Evolutionary conservation across 2,113 vertebrate genomes (phyloP).

Genomic region (Sceloporus undulatus): DNA sequence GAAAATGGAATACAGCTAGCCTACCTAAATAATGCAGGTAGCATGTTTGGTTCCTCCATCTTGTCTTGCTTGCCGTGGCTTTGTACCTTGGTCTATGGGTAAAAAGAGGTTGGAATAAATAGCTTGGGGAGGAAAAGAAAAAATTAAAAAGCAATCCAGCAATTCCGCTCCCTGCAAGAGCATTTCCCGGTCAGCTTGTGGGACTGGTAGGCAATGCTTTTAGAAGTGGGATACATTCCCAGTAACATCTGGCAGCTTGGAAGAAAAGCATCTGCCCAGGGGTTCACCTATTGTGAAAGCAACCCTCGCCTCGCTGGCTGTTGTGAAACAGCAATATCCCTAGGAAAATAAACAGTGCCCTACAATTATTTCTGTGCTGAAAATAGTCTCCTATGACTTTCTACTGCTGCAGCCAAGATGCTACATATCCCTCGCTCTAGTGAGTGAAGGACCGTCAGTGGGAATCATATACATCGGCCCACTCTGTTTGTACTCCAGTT

Average conservation of each 20-base stretch:
- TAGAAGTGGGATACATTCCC: neutral
- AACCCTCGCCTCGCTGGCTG: neutral
- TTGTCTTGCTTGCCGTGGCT: neutral
- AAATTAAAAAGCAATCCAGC: neutral
- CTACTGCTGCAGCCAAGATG: constrained; percentile 2
- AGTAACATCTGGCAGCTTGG: neutral
- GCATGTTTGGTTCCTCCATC: too few species aligned
- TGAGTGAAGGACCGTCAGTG: neutral
- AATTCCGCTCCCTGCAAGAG: neutral
- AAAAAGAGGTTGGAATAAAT: neutral
- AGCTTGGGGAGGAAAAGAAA: neutral
- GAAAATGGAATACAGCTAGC: neutral
- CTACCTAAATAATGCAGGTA: too few species aligned
- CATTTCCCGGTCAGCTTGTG: neutral
- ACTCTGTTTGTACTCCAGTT: neutral
- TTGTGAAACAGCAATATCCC: neutral
- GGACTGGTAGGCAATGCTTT: neutral
- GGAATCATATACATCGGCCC: neutral
- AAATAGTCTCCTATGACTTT: neutral
- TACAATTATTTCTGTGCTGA: neutral
- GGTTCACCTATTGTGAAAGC: neutral
- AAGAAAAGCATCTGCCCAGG: too few species aligned
- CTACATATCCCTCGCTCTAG: neutral
- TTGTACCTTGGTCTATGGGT: neutral
- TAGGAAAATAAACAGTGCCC: constrained; percentile 19